Percentiles rank a stretch among this genome's conserved stretches.
Evolutionary conservation across 2,888 invertebrate genomes (phyloP).

Genomic region (Pachydiplax longipennis): DNA sequence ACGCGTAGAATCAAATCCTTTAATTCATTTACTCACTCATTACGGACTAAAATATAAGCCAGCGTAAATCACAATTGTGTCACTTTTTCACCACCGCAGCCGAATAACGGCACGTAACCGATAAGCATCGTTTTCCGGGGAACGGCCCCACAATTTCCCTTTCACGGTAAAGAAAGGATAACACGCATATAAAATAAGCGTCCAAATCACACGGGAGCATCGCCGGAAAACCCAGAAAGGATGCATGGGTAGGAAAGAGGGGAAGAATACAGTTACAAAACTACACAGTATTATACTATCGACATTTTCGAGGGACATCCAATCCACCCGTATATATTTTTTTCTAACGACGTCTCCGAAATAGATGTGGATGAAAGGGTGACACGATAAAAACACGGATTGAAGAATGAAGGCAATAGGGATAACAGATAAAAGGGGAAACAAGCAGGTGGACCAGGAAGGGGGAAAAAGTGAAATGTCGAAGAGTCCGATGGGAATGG

Average conservation of each 20-base stretch:
- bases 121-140: background rate
- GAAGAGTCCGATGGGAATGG: background rate
- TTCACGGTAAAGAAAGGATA: background rate
- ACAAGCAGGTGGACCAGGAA: background rate
- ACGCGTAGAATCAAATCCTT: too few relatives aligned
- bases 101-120: background rate
- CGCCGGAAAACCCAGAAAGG: background rate
- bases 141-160: background rate
- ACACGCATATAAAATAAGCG: background rate
- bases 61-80: too few relatives aligned
- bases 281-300: background rate
- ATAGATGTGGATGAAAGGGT: conserved; percentile 18
- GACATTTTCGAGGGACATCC: background rate
- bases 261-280: conserved; percentile 1
- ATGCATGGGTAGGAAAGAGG: background rate
- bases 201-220: background rate
- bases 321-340: background rate
- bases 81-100: background rate
- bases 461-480: conserved; percentile 21
- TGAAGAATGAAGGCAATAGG: conserved; percentile 13
- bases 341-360: background rate
- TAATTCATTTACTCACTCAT: too few relatives aligned
- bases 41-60: too few relatives aligned
- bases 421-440: background rate
- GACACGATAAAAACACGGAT: conserved; percentile 22